Evolutionary conservation across 2,113 vertebrate species (phyloP), one percentile per base, ranked within the genome.

Genomic region (Prunella fulvescens): DNA sequence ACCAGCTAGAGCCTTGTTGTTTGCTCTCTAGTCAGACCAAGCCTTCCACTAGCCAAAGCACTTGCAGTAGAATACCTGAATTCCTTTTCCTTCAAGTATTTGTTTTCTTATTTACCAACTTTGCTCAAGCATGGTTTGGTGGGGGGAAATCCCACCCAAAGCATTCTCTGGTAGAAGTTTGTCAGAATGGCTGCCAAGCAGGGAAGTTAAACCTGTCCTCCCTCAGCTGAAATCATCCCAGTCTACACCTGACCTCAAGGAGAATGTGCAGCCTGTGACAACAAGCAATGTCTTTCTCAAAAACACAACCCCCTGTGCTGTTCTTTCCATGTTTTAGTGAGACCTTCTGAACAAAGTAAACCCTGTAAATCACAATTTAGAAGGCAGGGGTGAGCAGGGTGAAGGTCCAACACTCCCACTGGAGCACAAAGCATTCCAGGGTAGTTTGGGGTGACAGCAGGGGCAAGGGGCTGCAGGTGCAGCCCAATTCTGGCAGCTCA

Each of bases 391-490:
- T 58, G 79, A 82, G 69, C 57, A 11, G 26, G 81, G 79, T 83
- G 81, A 95, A 90, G 90, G 66, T 88, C 7, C 60, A 86, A 54
- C 35, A 9, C 51, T 95, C 87, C 79, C 50, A 0, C 42, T 24
- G 57, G 42, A 73, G 80, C 82, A 33, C 9, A 5, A 33, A 50
- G 67, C 79, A 82, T 87, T 89, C 81, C 87, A 23, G 84, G 42
- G 42, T 14, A 62, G 65, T 13, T 33, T 58, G 60, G 82, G 88
- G 76, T 86, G 90, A 88, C 29, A 20, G 91, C 60, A 70, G 56
- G 95, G 90, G 35, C 79, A 64, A 33, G 50, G 66, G 86, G 51
- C 87, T 83, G 82, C 90, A 96, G 92, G 87, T 90, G 94, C 71
- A 51, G 51, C 7, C 44, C 48, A 31, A 7, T 61, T 76, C 62